Conservation (phyloP, 2,797 vertebrate genomes). For the Labroides dimidiatus region DNA sequence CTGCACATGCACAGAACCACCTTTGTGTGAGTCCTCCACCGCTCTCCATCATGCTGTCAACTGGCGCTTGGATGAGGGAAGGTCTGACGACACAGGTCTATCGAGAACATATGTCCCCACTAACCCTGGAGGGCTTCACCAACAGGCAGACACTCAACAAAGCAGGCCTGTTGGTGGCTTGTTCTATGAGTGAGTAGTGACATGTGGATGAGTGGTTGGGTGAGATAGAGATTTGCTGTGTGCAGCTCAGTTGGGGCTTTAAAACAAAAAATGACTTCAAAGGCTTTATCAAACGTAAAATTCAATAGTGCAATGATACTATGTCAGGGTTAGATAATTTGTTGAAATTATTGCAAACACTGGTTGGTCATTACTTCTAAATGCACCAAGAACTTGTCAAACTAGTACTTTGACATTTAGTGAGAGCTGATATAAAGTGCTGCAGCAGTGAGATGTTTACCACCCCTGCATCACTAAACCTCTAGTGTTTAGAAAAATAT, state of each 20-base stretch:
- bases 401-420: too few species aligned
- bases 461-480: too few species aligned
- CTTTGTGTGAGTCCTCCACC: constrained; percentile 56
- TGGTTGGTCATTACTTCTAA: too few species aligned
- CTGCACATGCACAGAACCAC: constrained; percentile 57
- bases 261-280: constrained; percentile 34
- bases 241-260: constrained; percentile 24
- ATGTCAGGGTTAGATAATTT: too few species aligned
- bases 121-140: constrained; percentile 54
- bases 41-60: constrained; percentile 71
- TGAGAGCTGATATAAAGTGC: too few species aligned
- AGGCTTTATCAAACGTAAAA: constrained; percentile 25
- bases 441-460: too few species aligned
- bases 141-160: constrained; percentile 54
- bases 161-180: constrained; percentile 60
- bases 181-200: constrained; percentile 54
- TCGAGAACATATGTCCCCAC: constrained; percentile 69
- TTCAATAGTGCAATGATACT: constrained; percentile 15
- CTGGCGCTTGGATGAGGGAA: constrained; percentile 57
- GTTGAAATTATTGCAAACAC: too few species aligned
- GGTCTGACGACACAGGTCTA: constrained; percentile 62
- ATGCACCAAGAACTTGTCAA: too few species aligned
- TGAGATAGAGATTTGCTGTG: constrained; percentile 33
- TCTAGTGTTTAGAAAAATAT: too few species aligned
- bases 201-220: constrained; percentile 51